Evolutionary conservation across 2,888 invertebrate genomes (phyloP).

Genomic region (Leptinotarsa haldemani): DNA sequence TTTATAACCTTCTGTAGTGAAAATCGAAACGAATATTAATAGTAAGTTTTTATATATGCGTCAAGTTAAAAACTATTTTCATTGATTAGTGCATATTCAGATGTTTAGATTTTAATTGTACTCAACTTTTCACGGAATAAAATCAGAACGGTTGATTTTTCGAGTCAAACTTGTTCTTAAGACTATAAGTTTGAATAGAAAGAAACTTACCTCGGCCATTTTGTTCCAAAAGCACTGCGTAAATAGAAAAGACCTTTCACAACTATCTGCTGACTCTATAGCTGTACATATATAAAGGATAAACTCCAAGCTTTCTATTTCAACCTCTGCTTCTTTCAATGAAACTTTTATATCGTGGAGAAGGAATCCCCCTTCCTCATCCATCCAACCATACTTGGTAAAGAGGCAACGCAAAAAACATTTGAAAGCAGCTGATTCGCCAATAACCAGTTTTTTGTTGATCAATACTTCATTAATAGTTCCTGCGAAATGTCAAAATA

Average conservation of each 20-base stretch:
- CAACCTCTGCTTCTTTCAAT: conserved; percentile 58
- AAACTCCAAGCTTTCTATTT: conserved; percentile 56
- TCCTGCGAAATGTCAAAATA: conserved; percentile 48
- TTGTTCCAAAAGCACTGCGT: conserved; percentile 64
- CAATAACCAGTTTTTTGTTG: conserved; percentile 56
- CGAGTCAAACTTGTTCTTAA: too few species aligned
- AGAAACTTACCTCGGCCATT: conserved; percentile 55
- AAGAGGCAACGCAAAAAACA: conserved; percentile 64
- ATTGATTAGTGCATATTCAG: too few species aligned
- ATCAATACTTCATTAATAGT: conserved; percentile 62
- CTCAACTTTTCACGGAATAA: too few species aligned
- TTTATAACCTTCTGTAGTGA: too few species aligned
- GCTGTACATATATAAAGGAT: conserved; percentile 62
- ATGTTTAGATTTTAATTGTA: too few species aligned
- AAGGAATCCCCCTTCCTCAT: conserved; percentile 63
- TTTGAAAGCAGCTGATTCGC: conserved; percentile 58
- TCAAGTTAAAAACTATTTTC: too few species aligned
- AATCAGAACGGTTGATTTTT: too few species aligned
- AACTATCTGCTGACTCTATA: conserved; percentile 58
- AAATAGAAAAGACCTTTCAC: conserved; percentile 61
- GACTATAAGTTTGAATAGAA: too few species aligned
- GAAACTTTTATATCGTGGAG: conserved; percentile 59
- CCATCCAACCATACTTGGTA: conserved; percentile 64
- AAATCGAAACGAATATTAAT: too few species aligned
- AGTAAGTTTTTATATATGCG: too few species aligned